Conservation (phyloP, 2,113 vertebrate species). For the Vulpes ferrilata region DNA sequence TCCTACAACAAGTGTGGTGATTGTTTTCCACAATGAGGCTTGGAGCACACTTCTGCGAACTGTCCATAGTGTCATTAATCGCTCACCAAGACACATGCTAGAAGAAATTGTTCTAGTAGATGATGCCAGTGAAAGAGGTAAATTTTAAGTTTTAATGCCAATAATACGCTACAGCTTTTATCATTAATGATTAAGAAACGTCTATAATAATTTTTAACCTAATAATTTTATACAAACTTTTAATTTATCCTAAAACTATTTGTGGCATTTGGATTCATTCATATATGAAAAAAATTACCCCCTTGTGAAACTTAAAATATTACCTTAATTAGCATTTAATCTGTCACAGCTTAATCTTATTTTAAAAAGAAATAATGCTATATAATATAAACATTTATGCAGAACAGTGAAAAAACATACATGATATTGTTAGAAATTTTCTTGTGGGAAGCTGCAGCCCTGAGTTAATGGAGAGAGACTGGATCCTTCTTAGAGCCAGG, state of each 20-base stretch:
- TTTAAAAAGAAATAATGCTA: conserved; percentile 58
- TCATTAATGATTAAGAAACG: conserved; percentile 36
- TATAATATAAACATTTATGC: conserved; percentile 34
- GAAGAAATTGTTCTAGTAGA: conserved; percentile 98
- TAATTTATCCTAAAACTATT: conserved; percentile 47
- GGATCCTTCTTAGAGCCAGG: background rate
- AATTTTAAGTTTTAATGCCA: conserved; percentile 57
- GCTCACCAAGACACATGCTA: conserved; percentile 95
- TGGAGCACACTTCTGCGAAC: conserved; percentile 98
- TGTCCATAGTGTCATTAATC: conserved; percentile 97
- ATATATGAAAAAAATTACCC: background rate
- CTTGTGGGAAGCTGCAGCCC: background rate
- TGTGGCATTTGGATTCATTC: conserved; percentile 59
- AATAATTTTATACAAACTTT: conserved; percentile 46
- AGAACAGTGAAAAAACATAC: conserved; percentile 9
- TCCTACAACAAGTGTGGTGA: conserved; percentile 97
- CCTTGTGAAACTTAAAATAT: conserved; percentile 45
- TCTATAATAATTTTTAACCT: conserved; percentile 56
- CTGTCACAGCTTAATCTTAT: conserved; percentile 57
- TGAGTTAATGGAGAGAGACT: background rate
- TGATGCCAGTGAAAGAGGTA: conserved; percentile 98
- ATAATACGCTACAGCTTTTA: conserved; percentile 31
- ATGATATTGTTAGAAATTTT: conserved; percentile 52
- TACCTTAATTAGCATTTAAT: conserved; percentile 59
- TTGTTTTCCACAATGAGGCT: conserved; percentile 99